Conservation (phyloP, 2,888 invertebrate species). For the Eumerus sabulonum region DNA sequence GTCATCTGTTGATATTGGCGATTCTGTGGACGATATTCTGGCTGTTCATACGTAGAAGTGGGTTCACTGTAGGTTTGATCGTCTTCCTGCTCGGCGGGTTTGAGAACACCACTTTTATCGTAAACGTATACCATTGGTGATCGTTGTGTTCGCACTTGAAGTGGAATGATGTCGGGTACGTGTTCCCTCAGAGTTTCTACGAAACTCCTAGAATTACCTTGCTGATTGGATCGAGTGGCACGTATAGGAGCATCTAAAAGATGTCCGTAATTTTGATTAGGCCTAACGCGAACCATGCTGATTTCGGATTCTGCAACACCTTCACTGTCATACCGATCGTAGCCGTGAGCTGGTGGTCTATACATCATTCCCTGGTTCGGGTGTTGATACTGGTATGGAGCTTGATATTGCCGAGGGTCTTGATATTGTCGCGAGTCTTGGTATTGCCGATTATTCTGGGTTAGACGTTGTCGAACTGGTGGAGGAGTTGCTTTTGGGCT, state of each 20-base stretch:
- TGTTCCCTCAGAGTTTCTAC: conserved; percentile 36
- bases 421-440: neutral
- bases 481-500: neutral
- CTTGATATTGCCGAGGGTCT: neutral
- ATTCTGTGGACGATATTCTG: neutral
- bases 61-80: conserved; percentile 1
- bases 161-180: conserved; percentile 54
- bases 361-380: neutral
- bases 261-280: conserved; percentile 5
- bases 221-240: neutral
- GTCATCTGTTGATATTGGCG: neutral
- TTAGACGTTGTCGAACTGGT: too few relatives aligned
- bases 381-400: neutral
- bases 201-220: conserved; percentile 31
- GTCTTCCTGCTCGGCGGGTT: conserved; percentile 1
- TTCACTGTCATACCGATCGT: conserved; percentile 35
- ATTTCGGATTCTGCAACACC: conserved; percentile 53
- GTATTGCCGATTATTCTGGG: neutral
- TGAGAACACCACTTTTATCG: conserved; percentile 7
- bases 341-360: conserved; percentile 12
- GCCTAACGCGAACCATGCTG: conserved; percentile 45
- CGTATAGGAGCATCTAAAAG: neutral
- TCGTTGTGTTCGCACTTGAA: conserved; percentile 1
- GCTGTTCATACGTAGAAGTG: neutral
- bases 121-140: conserved; percentile 27